A percentile compares a stretch with the other conserved stretches of the same genome.
Evolutionary conservation across 2,888 invertebrate species (phyloP).

Genomic region (Morpho achilles): DNA sequence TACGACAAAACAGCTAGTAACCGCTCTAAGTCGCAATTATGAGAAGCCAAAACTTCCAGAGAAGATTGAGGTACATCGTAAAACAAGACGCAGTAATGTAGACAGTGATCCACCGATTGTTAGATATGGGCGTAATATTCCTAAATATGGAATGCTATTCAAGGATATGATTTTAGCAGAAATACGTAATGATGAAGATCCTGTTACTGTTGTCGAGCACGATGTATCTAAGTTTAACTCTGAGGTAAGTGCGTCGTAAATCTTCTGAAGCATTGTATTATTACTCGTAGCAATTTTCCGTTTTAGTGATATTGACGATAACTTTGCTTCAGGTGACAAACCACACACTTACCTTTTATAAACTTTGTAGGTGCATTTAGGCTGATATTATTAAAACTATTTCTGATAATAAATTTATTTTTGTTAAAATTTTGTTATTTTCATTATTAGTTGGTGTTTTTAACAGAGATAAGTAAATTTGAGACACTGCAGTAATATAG

Average conservation of each 20-base stretch:
- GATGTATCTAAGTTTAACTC: conserved; percentile 10
- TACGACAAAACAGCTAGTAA: conserved; percentile 41
- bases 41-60: conserved; percentile 45
- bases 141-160: conserved; percentile 48
- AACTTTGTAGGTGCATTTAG: too few species aligned
- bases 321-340: conserved; percentile 18
- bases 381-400: too few species aligned
- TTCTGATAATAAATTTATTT: background rate
- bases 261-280: conserved; percentile 27
- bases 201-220: conserved; percentile 41
- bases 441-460: background rate
- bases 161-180: conserved; percentile 42
- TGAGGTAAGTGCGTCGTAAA: conserved; percentile 35
- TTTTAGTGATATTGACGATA: background rate
- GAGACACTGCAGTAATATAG: too few species aligned
- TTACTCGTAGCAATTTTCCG: background rate
- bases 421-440: background rate
- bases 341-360: conserved; percentile 19
- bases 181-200: conserved; percentile 37
- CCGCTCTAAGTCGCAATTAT: conserved; percentile 36
- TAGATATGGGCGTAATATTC: conserved; percentile 44
- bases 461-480: too few species aligned
- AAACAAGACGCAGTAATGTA: conserved; percentile 33
- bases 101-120: conserved; percentile 38
- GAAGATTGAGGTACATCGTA: conserved; percentile 40